phyloP scores from a whole-genome alignment of 2,113 vertebrate genomes.

The Barnardius zonarius region DNA sequence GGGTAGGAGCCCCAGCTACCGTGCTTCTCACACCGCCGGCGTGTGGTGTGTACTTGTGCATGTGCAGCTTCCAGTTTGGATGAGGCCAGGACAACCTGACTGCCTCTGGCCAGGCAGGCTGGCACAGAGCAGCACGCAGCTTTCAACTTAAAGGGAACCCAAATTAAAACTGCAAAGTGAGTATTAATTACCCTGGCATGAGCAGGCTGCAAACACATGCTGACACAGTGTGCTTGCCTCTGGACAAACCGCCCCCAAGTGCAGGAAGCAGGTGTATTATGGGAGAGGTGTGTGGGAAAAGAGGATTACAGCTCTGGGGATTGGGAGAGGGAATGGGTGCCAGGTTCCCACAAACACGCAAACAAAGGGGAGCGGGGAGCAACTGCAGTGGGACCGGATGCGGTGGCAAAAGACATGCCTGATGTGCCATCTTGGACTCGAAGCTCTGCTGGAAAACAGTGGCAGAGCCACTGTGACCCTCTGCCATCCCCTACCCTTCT shows the following conservation, averaged over 20 bases:
- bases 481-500: neutral
- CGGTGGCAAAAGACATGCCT: neutral
- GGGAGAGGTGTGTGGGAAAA: conserved; percentile 24
- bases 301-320: neutral
- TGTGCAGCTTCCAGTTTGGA: neutral
- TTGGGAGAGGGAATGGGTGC: neutral
- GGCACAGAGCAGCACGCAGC: neutral
- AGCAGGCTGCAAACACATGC: neutral
- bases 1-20: neutral
- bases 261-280: neutral
- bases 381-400: neutral
- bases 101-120: conserved; percentile 1
- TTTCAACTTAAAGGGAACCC: conserved; percentile 32
- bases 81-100: neutral
- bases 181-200: conserved; percentile 48
- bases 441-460: neutral
- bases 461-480: neutral
- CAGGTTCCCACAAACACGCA: neutral
- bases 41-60: accelerated
- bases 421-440: neutral
- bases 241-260: conserved; percentile 37
- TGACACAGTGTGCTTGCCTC: neutral
- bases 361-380: neutral
- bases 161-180: conserved; percentile 55
- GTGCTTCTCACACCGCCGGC: neutral